Evolutionary conservation across 2,888 invertebrate species (phyloP).

Genomic region (Selenia dentaria): DNA sequence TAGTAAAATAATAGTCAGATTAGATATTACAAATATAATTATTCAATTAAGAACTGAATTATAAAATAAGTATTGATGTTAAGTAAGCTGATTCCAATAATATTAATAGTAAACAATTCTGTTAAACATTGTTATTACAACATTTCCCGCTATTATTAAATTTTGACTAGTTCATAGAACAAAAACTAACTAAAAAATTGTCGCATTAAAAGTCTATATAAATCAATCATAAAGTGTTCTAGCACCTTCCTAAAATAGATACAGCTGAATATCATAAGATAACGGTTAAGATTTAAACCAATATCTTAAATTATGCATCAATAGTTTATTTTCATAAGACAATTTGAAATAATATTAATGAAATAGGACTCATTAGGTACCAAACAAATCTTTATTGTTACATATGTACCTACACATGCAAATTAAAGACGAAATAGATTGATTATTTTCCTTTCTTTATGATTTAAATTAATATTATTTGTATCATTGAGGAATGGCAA

Average conservation of each 20-base stretch:
- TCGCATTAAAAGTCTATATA: conserved; percentile 17
- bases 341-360: no score
- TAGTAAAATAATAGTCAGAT: conserved; percentile 52
- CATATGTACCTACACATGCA: no score
- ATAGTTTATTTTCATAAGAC: no score
- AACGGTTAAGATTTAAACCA: conserved; percentile 18
- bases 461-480: no score
- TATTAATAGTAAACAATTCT: conserved; percentile 55
- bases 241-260: conserved; percentile 63
- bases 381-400: no score
- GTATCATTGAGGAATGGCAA: no score
- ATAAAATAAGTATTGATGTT: conserved; percentile 72
- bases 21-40: conserved; percentile 82
- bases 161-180: conserved; percentile 78
- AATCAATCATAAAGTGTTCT: conserved; percentile 39
- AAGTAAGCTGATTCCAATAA: conserved; percentile 65
- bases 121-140: conserved; percentile 44
- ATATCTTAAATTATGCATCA: conserved; percentile 26
- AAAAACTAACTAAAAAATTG: conserved; percentile 39
- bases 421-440: no score
- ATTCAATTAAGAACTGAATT: conserved; percentile 75
- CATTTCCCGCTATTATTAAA: conserved; percentile 60
- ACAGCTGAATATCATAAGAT: conserved; percentile 29
- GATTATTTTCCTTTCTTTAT: no score
- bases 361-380: no score